phyloP scores from a whole-genome alignment of 2,797 vertebrate genomes.

The Prionace glauca region DNA sequence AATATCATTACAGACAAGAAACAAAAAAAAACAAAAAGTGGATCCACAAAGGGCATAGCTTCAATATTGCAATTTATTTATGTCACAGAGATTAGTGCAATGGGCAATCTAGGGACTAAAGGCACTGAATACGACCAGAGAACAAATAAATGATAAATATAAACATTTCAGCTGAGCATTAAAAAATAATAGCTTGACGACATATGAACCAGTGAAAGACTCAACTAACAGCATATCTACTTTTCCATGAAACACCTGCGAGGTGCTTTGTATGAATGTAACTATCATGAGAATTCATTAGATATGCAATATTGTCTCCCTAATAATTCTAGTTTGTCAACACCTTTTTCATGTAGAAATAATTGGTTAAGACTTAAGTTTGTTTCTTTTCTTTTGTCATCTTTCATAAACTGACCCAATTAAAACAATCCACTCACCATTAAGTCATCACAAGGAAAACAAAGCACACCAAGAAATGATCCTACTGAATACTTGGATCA shows the following conservation, averaged over 20 bases:
- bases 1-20: not conserved
- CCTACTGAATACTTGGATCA: not conserved
- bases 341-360: not conserved
- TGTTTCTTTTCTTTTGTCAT: not conserved
- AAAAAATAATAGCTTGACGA: not conserved
- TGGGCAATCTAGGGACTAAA: not conserved
- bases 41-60: not conserved
- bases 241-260: not conserved
- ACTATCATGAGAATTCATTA: slow-evolving; percentile 2
- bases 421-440: not conserved
- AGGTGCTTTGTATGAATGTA: not conserved
- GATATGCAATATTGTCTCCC: not conserved
- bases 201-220: not conserved
- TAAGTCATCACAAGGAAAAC: not conserved
- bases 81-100: not conserved
- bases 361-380: not conserved
- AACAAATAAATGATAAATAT: slow-evolving; percentile 10
- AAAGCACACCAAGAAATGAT: not conserved
- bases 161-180: not conserved
- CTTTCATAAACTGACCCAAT: not conserved
- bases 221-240: not conserved
- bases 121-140: not conserved
- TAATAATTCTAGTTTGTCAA: not conserved
- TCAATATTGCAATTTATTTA: not conserved
- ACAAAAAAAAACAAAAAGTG: not conserved